Base-by-base conservation (phyloP, 53 echinoderm and acorn worm species). In the Patiria pectinifera region DNA sequence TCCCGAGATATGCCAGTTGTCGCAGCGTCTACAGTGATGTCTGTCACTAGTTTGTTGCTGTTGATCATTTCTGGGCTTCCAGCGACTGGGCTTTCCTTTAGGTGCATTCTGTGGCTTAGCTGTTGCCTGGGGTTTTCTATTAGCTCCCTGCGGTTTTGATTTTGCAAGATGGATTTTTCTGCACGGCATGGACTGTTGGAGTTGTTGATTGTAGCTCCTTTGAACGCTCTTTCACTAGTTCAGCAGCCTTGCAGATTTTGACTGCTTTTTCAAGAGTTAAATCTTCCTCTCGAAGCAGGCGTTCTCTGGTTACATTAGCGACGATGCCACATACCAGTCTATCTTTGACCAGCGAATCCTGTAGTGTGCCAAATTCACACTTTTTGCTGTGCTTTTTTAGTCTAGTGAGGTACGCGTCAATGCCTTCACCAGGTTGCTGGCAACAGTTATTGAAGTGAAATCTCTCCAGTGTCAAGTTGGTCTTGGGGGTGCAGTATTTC, bases 401-500 rank as follows among this genome's bases (percentile, higher is more conserved):
- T 58, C 93, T 93, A 62, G 96, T 96, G 16, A 95, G 82, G 82
- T 93, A 96, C 5, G 70, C 53, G 44, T 83, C 91, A 25, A 91
- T 70, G 18, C 71, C 74, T 75, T 91, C 91, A 83, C 70, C 71
- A 19, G 71, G 71, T 59, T 76, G 62, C 74, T 95, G 96, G 47
- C 71, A 47, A 61, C 92, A 59, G 21, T 91, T 92, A 71, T 87
- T 94, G 49, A 92, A 94, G 45, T 75, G 58, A 60, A 85, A 77
- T 78, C 92, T 84, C 75, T 76, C 25, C 60, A 76, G 47, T 43
- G 94, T 94, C 7, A 93, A 62, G 82, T 94, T 95, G 49, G 74
- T 81, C 72, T 94, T 95, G 0, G 94, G 95, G n/a, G 76, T 92
- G 86, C 94, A 95, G 78, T 94, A 95, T 21, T 89, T 62, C 61